phyloP scores from a whole-genome alignment of 2,113 vertebrate genomes.

The Mustelus asterias region DNA sequence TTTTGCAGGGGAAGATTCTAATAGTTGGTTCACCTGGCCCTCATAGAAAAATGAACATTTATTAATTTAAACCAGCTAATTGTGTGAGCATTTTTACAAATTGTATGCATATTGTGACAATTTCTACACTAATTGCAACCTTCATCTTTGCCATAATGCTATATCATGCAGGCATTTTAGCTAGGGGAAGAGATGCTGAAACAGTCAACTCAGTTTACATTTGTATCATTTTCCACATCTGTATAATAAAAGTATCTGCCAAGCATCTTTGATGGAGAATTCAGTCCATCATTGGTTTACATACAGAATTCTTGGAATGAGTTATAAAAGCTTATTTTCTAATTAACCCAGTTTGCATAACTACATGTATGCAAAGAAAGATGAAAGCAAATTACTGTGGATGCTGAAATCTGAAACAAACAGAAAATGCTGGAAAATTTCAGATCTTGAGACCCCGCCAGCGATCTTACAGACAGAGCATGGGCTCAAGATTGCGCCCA shows the following conservation, averaged over 20 bases:
- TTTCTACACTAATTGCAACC: background rate
- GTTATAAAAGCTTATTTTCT: background rate
- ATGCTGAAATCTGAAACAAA: too few species aligned
- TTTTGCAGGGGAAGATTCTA: slow-evolving; percentile 58
- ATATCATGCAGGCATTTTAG: background rate
- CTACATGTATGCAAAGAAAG: background rate
- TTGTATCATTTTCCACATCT: background rate
- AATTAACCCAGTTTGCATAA: background rate
- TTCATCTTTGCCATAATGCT: background rate
- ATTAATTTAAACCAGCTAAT: background rate
- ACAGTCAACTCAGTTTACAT: background rate
- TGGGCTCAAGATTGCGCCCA: too few species aligned
- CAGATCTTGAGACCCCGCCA: too few species aligned
- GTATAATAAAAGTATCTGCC: background rate
- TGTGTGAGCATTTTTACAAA: background rate
- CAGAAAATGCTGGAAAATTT: too few species aligned
- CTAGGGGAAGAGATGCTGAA: background rate
- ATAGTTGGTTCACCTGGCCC: slow-evolving; percentile 76
- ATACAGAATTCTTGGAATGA: background rate
- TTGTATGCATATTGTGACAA: background rate
- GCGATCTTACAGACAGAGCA: too few species aligned
- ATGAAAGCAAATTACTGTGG: too few species aligned
- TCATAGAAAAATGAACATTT: slow-evolving; percentile 46
- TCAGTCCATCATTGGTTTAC: background rate
- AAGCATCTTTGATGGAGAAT: background rate